Percentiles rank a stretch among this genome's conserved stretches.
Conservation (phyloP, 2,797 vertebrate species). For the Ficedula albicollis region DNA sequence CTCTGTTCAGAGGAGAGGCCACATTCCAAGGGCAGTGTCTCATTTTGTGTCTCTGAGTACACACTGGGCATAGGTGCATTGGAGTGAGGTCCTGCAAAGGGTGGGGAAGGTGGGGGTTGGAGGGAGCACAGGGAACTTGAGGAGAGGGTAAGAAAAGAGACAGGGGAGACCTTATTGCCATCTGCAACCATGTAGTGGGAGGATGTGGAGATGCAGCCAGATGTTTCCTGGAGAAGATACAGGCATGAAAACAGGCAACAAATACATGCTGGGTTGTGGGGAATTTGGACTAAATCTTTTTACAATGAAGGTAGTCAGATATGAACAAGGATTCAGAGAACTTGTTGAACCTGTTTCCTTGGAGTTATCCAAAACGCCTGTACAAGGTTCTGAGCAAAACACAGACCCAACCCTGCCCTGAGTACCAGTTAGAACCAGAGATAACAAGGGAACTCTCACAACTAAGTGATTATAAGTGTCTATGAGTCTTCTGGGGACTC, state of each 20-base stretch:
- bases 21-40: background rate
- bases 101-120: accelerated
- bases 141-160: background rate
- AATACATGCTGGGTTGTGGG: accelerated
- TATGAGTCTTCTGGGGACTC: background rate
- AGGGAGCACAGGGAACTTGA: accelerated
- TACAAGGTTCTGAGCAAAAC: background rate
- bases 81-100: background rate
- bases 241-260: background rate
- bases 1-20: background rate
- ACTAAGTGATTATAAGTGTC: background rate
- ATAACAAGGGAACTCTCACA: background rate
- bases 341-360: background rate
- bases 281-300: background rate
- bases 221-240: background rate
- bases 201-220: background rate
- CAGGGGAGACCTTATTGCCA: background rate
- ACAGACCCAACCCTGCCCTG: background rate
- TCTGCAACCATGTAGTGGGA: accelerated
- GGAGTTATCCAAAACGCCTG: background rate
- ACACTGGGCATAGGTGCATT: accelerated
- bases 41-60: accelerated
- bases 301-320: background rate
- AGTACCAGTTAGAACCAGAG: background rate
- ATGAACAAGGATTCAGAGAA: background rate